These are phyloP conservation scores for Sander vitreus DNA, from an alignment of 2,113 vertebrate species.

Conservation along the genomic window DNA sequence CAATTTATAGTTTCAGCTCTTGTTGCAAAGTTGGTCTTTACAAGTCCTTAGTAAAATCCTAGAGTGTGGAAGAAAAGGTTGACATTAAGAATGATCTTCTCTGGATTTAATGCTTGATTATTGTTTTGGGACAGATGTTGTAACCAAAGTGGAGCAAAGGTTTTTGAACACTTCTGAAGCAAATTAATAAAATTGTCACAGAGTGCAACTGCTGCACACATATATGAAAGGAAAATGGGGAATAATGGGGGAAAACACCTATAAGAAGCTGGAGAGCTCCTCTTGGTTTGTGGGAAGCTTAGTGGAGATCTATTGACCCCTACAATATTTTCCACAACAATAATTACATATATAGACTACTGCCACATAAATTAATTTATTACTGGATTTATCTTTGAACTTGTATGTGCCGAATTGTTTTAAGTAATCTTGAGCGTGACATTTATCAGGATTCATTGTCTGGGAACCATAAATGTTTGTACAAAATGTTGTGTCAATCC, in stretches of 20 bases:
- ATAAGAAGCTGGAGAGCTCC: not conserved
- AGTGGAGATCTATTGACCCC: not conserved
- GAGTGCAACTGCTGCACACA: not conserved
- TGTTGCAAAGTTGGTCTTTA: not conserved
- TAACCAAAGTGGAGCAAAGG: slow-evolving; percentile 8
- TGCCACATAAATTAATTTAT: not conserved
- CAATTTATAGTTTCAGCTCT: not conserved
- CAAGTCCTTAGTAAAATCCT: not conserved
- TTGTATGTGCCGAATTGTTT: not conserved
- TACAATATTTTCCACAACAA: no score
- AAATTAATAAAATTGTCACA: not conserved
- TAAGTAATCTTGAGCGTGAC: not conserved
- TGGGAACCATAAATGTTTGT: not conserved
- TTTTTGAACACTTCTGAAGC: not conserved
- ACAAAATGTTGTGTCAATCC: not conserved
- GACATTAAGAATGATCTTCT: not conserved
- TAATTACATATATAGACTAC: not conserved
- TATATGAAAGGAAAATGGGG: not conserved
- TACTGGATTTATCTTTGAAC: not conserved
- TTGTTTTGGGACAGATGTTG: slow-evolving; percentile 12
- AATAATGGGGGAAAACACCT: not conserved
- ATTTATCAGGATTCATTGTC: not conserved
- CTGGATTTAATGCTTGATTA: slow-evolving; percentile 23
- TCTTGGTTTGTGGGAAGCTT: not conserved
- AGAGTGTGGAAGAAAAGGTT: not conserved